phyloP scores from a whole-genome alignment of 35 echinoderm and acorn worm species.

The Ophioderma brevispina region DNA sequence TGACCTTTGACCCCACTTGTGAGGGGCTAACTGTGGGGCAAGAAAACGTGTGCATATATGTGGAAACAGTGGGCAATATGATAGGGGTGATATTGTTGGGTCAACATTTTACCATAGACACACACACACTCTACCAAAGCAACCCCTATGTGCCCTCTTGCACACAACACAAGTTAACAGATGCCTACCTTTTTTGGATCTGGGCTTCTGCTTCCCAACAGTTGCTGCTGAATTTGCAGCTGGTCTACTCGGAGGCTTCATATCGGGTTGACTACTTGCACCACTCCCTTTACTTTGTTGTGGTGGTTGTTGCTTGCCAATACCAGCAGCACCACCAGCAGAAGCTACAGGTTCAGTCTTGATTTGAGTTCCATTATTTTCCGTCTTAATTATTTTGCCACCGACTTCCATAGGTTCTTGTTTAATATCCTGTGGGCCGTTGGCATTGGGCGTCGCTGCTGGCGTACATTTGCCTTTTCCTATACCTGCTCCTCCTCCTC shows the following conservation, averaged over 20 bases:
- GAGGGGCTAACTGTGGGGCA: too few relatives aligned
- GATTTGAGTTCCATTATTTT: background rate
- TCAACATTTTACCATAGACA: too few relatives aligned
- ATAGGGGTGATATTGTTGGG: too few relatives aligned
- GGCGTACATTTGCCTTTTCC: background rate
- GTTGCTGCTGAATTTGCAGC: background rate
- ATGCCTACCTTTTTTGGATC: conserved; percentile 71
- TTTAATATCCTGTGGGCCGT: background rate
- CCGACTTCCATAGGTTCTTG: conserved; percentile 3
- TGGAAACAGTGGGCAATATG: too few relatives aligned
- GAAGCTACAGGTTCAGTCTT: conserved; percentile 16
- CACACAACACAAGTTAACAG: too few relatives aligned
- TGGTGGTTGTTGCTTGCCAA: too few relatives aligned
- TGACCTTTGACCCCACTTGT: too few relatives aligned
- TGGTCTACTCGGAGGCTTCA: background rate
- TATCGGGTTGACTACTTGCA: background rate
- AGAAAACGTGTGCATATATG: too few relatives aligned
- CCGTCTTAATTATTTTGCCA: background rate
- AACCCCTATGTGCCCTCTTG: too few relatives aligned
- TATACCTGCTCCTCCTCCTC: conserved; percentile 1
- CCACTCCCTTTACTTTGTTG: background rate
- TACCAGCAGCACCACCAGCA: background rate
- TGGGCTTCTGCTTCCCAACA: conserved; percentile 40
- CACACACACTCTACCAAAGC: too few relatives aligned
- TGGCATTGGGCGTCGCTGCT: conserved; percentile 8